These are phyloP conservation scores for Lycophotia porphyrea DNA, from an alignment of 2,888 invertebrate genomes.

Conservation along the genomic window DNA sequence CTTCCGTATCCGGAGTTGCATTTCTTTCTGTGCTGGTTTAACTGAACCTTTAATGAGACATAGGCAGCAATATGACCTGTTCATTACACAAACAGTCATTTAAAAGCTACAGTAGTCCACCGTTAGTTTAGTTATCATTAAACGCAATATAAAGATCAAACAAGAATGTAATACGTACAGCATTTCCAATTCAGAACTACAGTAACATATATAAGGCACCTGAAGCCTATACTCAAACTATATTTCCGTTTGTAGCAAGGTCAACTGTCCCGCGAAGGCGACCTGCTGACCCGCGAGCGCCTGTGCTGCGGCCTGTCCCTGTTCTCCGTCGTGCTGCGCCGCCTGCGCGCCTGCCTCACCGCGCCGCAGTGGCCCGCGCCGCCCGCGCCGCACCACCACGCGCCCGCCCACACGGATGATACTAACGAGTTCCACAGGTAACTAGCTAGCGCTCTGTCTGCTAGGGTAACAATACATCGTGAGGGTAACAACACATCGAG, in stretches of 20 bases:
- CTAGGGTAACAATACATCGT: neutral
- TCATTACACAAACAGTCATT: too few species aligned
- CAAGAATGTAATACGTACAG: too few species aligned
- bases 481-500: neutral
- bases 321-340: slow-evolving; percentile 97
- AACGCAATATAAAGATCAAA: too few species aligned
- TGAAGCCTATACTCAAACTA: neutral
- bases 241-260: slow-evolving; percentile 93
- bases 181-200: too few species aligned
- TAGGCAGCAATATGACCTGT: too few species aligned
- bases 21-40: too few species aligned
- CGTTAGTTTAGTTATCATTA: too few species aligned
- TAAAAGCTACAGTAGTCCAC: too few species aligned
- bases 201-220: too few species aligned
- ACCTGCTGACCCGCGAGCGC: slow-evolving; percentile 98
- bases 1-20: too few species aligned
- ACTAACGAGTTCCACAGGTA: slow-evolving; percentile 98
- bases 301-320: slow-evolving; percentile 99
- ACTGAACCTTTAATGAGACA: too few species aligned
- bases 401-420: slow-evolving; percentile 98
- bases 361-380: slow-evolving; percentile 99
- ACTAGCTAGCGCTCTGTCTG: rapidly evolving
- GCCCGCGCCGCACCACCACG: slow-evolving; percentile 96
- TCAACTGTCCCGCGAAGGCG: slow-evolving; percentile 98
- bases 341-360: slow-evolving; percentile 95